Evolutionary conservation across 2,888 invertebrate genomes (phyloP), one percentile per base, ranked within the genome.

Genomic region (Clivina fossor): DNA sequence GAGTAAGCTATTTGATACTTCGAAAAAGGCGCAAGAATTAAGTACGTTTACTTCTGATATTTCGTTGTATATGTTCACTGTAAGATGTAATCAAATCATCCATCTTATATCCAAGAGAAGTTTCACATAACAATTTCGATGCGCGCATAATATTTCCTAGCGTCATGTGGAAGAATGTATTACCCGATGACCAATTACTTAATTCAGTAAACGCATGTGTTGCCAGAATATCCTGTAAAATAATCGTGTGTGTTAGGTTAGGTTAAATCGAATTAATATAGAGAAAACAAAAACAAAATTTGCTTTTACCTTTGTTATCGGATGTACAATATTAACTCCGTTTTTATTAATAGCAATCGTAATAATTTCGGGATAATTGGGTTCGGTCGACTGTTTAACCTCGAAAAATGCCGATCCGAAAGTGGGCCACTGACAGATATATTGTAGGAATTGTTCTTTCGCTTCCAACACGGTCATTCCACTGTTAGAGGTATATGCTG

Each of bases 381-480:
- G 83, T 66, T 94, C 93, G 1, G 92, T 93, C 0, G 89, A 88
- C 76, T 96, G 95, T 71, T 91, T 92, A 4, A 93, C 87, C 75
- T 93, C 90, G 74, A 96, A 97, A 79, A 97, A 96, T 0, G 95
- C 93, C 0, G 94, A 94, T 2, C 96, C 96, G 74, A 95, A 96
- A 24, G 93, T 94, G 2, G 90, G 87, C 82, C 90, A 85, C 64
- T 84, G 80, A 67, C 83, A 85, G 58, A 92, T 85, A 44, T 83
- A 80, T 58, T 82, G 77, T 41, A 97, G 78, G 71, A 96, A 94
- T 61, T 80, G 79, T 46, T 87, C 80, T 71, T 94, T 95, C 0
- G 93, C 93, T 63, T 90, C 85, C 26, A 83, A 83, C 38, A 81
- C 78, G 18, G 77, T 78, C 74, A 85, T 78, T 58, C 74, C 70